A percentile compares a stretch with the other conserved stretches of the same genome.
phyloP scores from a whole-genome alignment of 2,113 vertebrate genomes.

The Baryphthengus martii region DNA sequence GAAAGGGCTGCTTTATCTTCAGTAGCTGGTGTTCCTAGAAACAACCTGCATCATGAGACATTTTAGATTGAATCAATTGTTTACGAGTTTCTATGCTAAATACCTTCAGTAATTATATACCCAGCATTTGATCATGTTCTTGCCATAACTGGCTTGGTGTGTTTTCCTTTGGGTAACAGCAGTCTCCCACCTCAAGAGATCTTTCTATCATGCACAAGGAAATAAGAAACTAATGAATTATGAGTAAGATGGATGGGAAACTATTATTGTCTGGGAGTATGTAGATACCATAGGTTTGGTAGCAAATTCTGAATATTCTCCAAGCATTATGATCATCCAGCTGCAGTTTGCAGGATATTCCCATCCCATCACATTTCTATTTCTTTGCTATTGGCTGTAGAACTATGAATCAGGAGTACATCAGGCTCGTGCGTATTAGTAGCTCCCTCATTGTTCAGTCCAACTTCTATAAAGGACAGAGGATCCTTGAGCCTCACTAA shows the following conservation, averaged over 20 bases:
- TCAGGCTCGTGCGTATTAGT: not conserved
- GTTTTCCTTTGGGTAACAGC: not conserved
- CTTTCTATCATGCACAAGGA: not conserved
- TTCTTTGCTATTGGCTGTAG: not conserved
- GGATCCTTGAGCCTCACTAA: not conserved
- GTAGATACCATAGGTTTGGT: not conserved
- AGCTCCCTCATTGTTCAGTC: not conserved
- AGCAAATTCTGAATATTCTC: not conserved
- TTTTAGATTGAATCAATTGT: not conserved
- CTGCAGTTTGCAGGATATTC: not conserved
- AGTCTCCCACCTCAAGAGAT: not conserved
- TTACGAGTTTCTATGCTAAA: not conserved
- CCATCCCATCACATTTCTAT: not conserved
- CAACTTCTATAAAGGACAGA: not conserved
- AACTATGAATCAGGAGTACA: not conserved
- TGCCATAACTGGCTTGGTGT: not conserved
- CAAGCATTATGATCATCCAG: not conserved
- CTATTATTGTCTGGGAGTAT: not conserved
- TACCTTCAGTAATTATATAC: not conserved
- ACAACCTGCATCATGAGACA: not conserved
- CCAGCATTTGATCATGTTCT: not conserved
- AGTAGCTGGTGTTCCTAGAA: not conserved
- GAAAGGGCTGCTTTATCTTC: not conserved
- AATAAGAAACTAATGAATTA: not conserved
- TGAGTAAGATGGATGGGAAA: not conserved